Conservation (phyloP, 2,113 vertebrate genomes). For the Clupea harengus region DNA sequence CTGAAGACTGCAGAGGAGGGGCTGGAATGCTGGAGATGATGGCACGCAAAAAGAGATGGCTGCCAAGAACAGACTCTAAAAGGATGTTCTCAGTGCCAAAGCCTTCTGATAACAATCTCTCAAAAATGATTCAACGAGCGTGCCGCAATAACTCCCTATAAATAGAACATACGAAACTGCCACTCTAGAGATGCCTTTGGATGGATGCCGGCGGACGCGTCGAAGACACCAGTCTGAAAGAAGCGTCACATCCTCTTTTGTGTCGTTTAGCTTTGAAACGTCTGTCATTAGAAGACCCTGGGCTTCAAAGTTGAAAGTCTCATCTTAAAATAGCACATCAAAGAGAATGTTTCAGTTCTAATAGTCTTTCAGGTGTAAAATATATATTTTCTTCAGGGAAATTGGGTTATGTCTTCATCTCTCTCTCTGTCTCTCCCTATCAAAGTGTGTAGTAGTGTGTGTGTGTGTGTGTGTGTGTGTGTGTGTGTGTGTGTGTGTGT, state of each 20-base stretch:
- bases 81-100: not conserved
- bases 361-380: not conserved
- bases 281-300: not conserved
- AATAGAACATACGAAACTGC: not conserved
- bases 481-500: not conserved
- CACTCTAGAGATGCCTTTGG: not conserved
- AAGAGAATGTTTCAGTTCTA: not conserved
- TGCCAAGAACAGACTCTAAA: conserved; percentile 9
- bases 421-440: not conserved
- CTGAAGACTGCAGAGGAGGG: not conserved
- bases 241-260: not conserved
- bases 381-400: not conserved
- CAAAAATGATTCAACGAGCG: not conserved
- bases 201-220: not conserved
- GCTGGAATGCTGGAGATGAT: not conserved
- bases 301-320: not conserved
- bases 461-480: too few species aligned
- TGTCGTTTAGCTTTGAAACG: not conserved
- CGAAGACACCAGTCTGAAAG: not conserved
- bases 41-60: not conserved
- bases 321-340: not conserved
- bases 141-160: not conserved
- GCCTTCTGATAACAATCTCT: not conserved
- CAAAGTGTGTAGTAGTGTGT: not conserved
- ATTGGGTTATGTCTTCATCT: conserved; percentile 3